Base-by-base conservation (phyloP, 37 sponge, comb jelly and placozoan species). In the Halichondria panicea region DNA sequence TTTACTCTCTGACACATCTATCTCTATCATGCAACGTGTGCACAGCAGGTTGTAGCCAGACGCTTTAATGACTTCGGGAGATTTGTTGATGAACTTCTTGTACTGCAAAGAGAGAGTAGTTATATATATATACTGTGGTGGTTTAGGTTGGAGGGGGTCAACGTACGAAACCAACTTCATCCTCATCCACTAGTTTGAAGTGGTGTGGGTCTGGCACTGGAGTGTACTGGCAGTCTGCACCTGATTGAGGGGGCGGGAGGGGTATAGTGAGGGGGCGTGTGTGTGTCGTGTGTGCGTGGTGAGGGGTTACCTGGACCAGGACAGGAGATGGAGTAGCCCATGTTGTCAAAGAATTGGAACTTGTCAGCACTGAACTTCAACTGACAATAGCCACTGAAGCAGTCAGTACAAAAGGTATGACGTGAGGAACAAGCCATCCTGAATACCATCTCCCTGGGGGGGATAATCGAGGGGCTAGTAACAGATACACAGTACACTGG, bases 171-270 rank as follows among this genome's bases (percentile, higher is more conserved):
- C 30, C 38, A 21, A 4, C 28, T 2, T 43, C 45, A 28, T 88
- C 73, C 13, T 52, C 43, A 50, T 81, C 82, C 40, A 88, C 78
- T 4, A 88, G 19, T 19, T 70, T 48, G 72, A 88, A 88, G 59
- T 88, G 88, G 39, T 88, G 88, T 12, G 88, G 88, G 71, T 88
- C 88, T 5, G 64, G 64, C 7, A 88, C 68, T 22, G 82, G 82
- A 52, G 70, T 30, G 22, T 64, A 28, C 12, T 1, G 21, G 46
- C 88, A 88, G 35, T 76, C 66, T 0, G 50, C 71, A 24, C 38
- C 84, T 77, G 19, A 54, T 9, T 15, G 30, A 4, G 31, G 69
- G 24, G 28, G 18, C 22, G 6, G 8, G 25, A 70, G 42, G 3
- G 50, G 54, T 4, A 2, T 24, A 39, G 24, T 7, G 11, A 8